These are phyloP conservation scores for Rhingia campestris DNA, from an alignment of 2,888 invertebrate species.

Conservation along the genomic window DNA sequence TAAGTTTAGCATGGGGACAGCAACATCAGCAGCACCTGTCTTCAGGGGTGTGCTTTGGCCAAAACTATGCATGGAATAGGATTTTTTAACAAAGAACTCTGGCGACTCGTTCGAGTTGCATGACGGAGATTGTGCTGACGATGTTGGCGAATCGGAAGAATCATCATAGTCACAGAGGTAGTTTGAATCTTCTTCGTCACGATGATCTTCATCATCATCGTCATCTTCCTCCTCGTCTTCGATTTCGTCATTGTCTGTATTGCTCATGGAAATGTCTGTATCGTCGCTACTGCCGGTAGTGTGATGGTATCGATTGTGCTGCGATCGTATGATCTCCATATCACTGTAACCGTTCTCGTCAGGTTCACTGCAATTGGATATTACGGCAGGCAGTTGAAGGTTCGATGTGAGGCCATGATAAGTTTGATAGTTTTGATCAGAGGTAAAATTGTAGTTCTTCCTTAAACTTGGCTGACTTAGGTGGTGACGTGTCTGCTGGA, in stretches of 20 bases:
- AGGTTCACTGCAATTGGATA: constrained; percentile 46
- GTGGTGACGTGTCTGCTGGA: constrained; percentile 42
- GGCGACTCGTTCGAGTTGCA: constrained; percentile 46
- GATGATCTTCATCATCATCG: constrained; percentile 29
- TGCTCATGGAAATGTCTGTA: constrained; percentile 48
- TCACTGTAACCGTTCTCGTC: constrained; percentile 54
- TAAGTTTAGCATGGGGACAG: not conserved
- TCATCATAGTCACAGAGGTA: constrained; percentile 46
- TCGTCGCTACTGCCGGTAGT: constrained; percentile 56
- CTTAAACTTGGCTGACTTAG: constrained; percentile 49
- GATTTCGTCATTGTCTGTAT: constrained; percentile 34
- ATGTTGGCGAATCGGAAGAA: constrained; percentile 39
- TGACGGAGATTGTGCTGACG: constrained; percentile 42
- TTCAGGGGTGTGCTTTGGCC: constrained; percentile 29
- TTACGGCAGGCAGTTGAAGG: not conserved
- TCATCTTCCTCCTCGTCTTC: constrained; percentile 30
- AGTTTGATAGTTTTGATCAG: constrained; percentile 45
- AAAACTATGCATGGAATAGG: constrained; percentile 49
- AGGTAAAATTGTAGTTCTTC: constrained; percentile 9
- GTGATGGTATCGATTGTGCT: constrained; percentile 29
- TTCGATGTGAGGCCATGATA: constrained; percentile 35
- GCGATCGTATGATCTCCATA: constrained; percentile 34
- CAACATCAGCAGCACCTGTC: not conserved
- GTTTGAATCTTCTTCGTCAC: constrained; percentile 39
- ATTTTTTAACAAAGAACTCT: constrained; percentile 48